These are phyloP conservation scores for Heliothis virescens DNA, from an alignment of 1,140 invertebrate genomes.

Conservation along the genomic window DNA sequence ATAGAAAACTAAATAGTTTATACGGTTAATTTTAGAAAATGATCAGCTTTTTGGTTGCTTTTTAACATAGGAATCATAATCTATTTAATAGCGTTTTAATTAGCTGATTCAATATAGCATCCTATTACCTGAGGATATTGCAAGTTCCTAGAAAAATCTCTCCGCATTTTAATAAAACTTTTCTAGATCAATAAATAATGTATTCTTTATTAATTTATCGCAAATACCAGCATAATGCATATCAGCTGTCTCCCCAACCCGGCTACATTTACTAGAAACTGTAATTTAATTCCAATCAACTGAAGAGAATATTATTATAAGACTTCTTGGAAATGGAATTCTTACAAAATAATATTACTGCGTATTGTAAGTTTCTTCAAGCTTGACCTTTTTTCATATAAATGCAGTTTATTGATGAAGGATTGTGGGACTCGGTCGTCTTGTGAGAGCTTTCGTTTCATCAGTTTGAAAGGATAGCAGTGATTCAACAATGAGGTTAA, in stretches of 20 bases:
- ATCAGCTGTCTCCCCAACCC: background rate
- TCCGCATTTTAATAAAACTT: too few species aligned
- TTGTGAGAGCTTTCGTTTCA: background rate
- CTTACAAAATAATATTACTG: background rate
- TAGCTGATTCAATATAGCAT: too few species aligned
- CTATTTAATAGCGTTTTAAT: too few species aligned
- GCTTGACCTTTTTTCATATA: background rate
- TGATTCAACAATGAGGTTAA: too few species aligned
- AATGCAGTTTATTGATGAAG: conserved; percentile 11
- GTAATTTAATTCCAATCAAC: conserved; percentile 25
- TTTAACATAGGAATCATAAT: too few species aligned
- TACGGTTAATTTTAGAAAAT: too few species aligned
- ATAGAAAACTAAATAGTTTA: background rate
- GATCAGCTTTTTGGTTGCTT: too few species aligned
- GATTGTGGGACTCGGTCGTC: background rate
- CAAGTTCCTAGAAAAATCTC: too few species aligned
- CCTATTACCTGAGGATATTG: too few species aligned
- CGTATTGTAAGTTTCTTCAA: background rate
- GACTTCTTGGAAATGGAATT: background rate
- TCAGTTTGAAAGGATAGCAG: too few species aligned
- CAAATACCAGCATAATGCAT: background rate
- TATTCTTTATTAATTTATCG: too few species aligned
- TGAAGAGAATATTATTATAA: conserved; percentile 3
- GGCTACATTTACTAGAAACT: background rate
- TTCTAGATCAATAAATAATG: too few species aligned